Evolutionary conservation across 2,797 vertebrate species (phyloP).

Genomic region (Tympanoctomys barrerae): DNA sequence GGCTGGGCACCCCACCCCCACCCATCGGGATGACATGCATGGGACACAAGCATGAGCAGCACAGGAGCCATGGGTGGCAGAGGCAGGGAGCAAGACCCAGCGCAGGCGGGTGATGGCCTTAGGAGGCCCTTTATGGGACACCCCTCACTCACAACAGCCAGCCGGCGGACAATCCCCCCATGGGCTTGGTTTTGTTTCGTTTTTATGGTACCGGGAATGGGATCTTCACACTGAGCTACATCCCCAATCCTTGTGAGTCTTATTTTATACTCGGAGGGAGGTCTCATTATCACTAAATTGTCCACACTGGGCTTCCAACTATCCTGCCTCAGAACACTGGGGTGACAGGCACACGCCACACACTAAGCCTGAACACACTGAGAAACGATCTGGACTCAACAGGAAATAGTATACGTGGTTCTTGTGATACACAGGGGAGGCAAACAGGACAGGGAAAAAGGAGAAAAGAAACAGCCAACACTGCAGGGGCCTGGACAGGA

Average conservation of each 20-base stretch:
- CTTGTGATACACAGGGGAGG: neutral
- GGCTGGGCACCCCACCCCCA: neutral
- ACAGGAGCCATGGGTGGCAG: too few relatives aligned
- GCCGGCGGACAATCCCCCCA: neutral
- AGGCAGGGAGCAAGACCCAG: neutral
- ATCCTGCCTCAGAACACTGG: neutral
- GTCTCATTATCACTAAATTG: neutral
- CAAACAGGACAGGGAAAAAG: neutral
- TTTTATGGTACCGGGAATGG: too few relatives aligned
- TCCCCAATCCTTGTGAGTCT: neutral
- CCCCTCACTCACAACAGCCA: neutral
- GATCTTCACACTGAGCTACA: neutral
- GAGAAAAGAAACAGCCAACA: neutral
- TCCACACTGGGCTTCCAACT: neutral
- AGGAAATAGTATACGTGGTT: neutral
- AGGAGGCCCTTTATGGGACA: neutral
- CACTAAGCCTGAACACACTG: rapidly evolving
- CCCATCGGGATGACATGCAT: rapidly evolving
- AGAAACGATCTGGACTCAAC: neutral
- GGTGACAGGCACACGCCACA: neutral
- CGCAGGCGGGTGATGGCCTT: neutral
- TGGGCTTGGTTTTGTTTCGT: neutral
- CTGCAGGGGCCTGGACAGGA: neutral
- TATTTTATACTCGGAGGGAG: neutral
- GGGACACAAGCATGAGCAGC: too few relatives aligned